Percentiles rank a stretch among this genome's conserved stretches.
phyloP scores from a whole-genome alignment of 2,113 vertebrate genomes.

The Ailurus styani region DNA sequence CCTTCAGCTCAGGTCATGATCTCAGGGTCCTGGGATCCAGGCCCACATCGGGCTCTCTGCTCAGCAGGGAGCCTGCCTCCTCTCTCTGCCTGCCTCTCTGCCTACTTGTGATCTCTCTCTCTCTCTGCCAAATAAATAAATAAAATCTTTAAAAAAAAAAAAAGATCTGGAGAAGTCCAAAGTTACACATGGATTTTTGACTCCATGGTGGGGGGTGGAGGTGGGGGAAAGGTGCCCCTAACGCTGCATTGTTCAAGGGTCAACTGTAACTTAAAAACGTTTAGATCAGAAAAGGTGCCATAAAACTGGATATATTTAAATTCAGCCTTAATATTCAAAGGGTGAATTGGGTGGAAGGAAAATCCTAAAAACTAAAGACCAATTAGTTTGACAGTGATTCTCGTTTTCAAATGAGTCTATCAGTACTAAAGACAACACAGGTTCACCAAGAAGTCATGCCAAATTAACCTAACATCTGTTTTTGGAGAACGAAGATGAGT shows the following conservation, averaged over 20 bases:
- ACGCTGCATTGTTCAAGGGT: background rate
- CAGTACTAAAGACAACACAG: background rate
- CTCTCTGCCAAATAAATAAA: too few species aligned
- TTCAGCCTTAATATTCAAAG: background rate
- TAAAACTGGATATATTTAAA: constrained; percentile 17
- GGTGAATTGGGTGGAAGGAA: background rate
- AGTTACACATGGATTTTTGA: background rate
- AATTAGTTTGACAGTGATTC: background rate
- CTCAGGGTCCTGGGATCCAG: too few species aligned
- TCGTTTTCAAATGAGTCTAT: background rate
- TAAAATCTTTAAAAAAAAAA: too few species aligned
- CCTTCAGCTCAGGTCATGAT: too few species aligned
- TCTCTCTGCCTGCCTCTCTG: too few species aligned
- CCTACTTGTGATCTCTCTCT: too few species aligned
- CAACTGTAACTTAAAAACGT: background rate
- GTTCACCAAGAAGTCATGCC: background rate
- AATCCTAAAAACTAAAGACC: background rate
- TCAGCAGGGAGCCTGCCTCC: too few species aligned
- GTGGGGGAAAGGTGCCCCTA: background rate
- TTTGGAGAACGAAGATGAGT: background rate
- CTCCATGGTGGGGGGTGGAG: background rate
- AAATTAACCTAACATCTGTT: background rate
- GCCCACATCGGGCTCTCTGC: too few species aligned
- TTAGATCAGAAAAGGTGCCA: background rate
- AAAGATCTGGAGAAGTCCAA: background rate